Conservation (phyloP, 2,113 vertebrate genomes). For the Tinamus guttatus region DNA sequence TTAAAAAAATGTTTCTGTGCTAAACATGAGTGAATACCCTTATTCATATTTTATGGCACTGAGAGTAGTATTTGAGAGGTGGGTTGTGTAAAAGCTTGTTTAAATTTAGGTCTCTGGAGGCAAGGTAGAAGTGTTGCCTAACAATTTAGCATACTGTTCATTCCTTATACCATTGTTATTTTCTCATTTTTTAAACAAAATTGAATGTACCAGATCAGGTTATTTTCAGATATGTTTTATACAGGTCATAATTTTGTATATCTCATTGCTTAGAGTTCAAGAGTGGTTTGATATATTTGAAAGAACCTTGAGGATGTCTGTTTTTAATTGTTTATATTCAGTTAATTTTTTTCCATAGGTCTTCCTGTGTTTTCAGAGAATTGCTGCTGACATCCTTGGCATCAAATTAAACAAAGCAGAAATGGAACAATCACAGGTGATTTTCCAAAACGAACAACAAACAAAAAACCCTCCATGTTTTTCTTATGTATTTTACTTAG, state of each 20-base stretch:
- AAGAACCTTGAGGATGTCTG: slow-evolving; percentile 70
- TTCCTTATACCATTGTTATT: slow-evolving; percentile 61
- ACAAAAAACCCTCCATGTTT: background rate
- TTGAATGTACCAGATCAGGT: slow-evolving; percentile 52
- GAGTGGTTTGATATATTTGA: slow-evolving; percentile 69
- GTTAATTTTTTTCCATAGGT: slow-evolving; percentile 83
- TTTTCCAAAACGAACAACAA: background rate
- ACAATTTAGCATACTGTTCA: slow-evolving; percentile 34
- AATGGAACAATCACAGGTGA: slow-evolving; percentile 98
- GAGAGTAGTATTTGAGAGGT: slow-evolving; percentile 14
- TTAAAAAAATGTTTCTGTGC: background rate
- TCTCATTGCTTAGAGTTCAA: slow-evolving; percentile 73
- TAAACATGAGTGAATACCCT: slow-evolving; percentile 36
- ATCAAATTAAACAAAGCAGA: slow-evolving; percentile 99
- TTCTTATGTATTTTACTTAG: background rate
- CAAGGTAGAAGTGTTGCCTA: slow-evolving; percentile 51
- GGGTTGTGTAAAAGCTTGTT: slow-evolving; percentile 54
- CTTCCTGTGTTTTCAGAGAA: slow-evolving; percentile 95
- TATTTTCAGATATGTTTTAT: slow-evolving; percentile 68
- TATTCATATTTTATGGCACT: slow-evolving; percentile 50
- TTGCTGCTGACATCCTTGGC: slow-evolving; percentile 96
- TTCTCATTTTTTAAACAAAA: slow-evolving; percentile 51
- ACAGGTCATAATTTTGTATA: slow-evolving; percentile 65
- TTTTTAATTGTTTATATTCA: slow-evolving; percentile 77
- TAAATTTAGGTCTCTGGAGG: slow-evolving; percentile 48